A percentile compares a stretch with the other conserved stretches of the same genome.
These are phyloP conservation scores for Drosophila bocki DNA, from an alignment of 1,140 invertebrate species.

Conservation along the genomic window DNA sequence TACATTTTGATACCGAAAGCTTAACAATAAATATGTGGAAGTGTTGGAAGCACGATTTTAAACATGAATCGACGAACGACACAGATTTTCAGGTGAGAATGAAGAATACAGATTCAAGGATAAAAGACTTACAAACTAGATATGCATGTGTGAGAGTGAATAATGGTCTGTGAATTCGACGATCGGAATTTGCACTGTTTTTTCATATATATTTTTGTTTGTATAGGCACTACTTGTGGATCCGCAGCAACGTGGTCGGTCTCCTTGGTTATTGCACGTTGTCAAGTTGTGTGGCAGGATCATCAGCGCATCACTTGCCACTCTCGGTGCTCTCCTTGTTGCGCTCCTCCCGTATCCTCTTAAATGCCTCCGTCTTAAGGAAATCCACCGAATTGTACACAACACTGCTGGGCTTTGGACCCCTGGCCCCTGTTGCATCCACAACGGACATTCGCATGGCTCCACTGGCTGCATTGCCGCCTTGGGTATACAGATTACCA, in stretches of 20 bases:
- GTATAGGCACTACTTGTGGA: constrained; percentile 58
- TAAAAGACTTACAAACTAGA: constrained; percentile 32
- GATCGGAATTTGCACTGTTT: constrained; percentile 60
- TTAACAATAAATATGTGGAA: constrained; percentile 49
- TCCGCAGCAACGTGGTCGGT: constrained; percentile 47
- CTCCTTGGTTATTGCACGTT: constrained; percentile 61
- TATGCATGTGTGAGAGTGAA: constrained; percentile 31
- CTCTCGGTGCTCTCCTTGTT: constrained; percentile 86
- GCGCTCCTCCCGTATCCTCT: constrained; percentile 92
- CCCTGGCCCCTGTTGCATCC: constrained; percentile 46
- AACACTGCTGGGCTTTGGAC: constrained; percentile 85
- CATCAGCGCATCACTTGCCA: constrained; percentile 2
- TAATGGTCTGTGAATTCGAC: constrained; percentile 19
- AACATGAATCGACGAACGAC: constrained; percentile 24
- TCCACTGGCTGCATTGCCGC: constrained; percentile 8
- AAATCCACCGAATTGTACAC: constrained; percentile 97
- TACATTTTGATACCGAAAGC: constrained; percentile 51
- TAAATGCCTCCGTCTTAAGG: constrained; percentile 95
- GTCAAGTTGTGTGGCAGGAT: constrained; percentile 16
- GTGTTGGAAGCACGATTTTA: constrained; percentile 66
- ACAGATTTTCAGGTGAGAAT: constrained; percentile 27
- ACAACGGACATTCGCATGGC: constrained; percentile 48
- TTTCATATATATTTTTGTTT: not conserved
- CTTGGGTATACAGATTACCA: constrained; percentile 65
- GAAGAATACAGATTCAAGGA: constrained; percentile 6